Evolutionary conservation across 2,797 vertebrate species (phyloP), one percentile per base, ranked within the genome.

Genomic region (Antrozous pallidus): DNA sequence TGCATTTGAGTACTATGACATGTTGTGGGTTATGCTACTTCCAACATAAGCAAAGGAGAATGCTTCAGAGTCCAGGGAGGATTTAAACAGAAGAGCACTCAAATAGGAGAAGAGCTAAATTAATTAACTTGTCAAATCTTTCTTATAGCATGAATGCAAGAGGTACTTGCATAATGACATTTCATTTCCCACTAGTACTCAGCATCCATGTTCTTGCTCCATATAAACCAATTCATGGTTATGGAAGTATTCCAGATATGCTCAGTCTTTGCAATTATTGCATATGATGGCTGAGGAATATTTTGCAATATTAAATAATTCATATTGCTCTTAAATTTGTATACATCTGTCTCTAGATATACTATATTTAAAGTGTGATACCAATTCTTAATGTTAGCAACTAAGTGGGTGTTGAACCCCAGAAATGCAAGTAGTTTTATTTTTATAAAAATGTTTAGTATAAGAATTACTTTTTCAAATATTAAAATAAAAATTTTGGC

Each of bases 71-170:
- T 88, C 67, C 20, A 87, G 65, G 74, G 33, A 69, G 33, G 26
- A 82, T 65, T 79, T 93, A 49, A 91, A 83, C 6, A 54, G 40
- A 4, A 80, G 45, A 83, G 17, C 45, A 79, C 65, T 93, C 93
- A 92, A n/a, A 91, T 92, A 88, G 92, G 36, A 85, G 45, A 93
- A 94, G 90, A 90, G 56, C 63, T 73, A 67, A 47, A 92, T 82
- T 94, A 88, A 88, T 88, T 91, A 93, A 79, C 75, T 71, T 86
- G 65, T 94, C 40, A 88, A 81, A 81, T 83, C 56, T 26, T 81
- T 80, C 75, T 90, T n/a, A 51, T 36, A 65, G 36, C 49, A 56
- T 78, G 47, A 84, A 82, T 77, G 20, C 26, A 24, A 12, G 79
- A 79, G 40, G 6, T 73, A n/a, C 87, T 89, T 89, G 54, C 10